Percentiles rank a stretch among this genome's conserved stretches.
Evolutionary conservation across 2,888 invertebrate genomes (phyloP).

Genomic region (Trachelus iudaicus): DNA sequence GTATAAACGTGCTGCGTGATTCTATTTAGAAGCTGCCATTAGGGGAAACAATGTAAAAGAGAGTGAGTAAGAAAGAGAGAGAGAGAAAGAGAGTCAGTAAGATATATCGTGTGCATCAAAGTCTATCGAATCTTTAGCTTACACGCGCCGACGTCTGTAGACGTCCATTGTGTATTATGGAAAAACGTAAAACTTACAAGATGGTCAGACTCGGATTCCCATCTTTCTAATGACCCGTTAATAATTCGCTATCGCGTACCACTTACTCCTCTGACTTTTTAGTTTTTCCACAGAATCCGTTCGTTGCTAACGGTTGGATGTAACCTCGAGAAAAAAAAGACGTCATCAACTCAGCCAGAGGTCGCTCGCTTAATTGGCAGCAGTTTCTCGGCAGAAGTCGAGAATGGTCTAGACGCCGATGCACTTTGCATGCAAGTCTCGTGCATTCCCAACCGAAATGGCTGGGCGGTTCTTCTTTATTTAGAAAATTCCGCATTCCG

Average conservation of each 20-base stretch:
- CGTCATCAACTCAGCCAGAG: not conserved
- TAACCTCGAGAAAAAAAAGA: not conserved
- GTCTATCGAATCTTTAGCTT: not conserved
- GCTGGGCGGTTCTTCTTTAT: slow-evolving; percentile 45
- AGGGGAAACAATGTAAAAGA: not conserved
- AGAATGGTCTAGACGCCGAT: slow-evolving; percentile 20
- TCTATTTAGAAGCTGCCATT: not conserved
- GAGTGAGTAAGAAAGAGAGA: not conserved
- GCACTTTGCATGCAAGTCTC: slow-evolving; percentile 48
- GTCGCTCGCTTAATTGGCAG: not conserved
- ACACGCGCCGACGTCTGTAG: not conserved
- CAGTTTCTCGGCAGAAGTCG: not conserved
- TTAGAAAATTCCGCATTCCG: slow-evolving; percentile 55
- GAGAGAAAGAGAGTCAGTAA: not conserved
- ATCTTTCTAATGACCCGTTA: not conserved
- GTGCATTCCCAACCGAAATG: slow-evolving; percentile 30
- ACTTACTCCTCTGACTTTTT: not conserved
- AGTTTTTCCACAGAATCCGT: not conserved
- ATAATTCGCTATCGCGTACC: not conserved
- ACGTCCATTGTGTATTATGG: not conserved
- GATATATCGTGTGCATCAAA: not conserved
- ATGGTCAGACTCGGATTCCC: not conserved
- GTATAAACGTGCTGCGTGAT: not conserved
- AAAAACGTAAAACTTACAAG: not conserved
- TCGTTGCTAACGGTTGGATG: not conserved